Conservation (phyloP, 2,113 vertebrate species). For the Alosa alosa region DNA sequence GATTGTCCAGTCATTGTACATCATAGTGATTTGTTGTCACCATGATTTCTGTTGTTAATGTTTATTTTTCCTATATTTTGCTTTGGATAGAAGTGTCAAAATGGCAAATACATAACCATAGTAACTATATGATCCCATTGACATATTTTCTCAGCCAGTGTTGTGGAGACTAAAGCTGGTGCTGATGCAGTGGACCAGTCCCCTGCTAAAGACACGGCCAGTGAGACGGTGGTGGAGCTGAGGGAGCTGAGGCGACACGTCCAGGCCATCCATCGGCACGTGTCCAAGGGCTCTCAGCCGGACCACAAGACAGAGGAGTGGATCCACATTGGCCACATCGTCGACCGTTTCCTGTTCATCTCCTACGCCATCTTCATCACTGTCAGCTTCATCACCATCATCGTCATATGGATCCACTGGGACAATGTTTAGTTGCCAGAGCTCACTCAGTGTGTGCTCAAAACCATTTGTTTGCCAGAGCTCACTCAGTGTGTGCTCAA, state of each 20-base stretch:
- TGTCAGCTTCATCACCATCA: constrained; percentile 68
- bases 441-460: too few species aligned
- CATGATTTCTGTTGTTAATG: too few species aligned
- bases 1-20: too few species aligned
- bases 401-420: constrained; percentile 59
- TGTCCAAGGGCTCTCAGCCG: constrained; percentile 52
- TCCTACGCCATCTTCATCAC: constrained; percentile 67
- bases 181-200: neutral
- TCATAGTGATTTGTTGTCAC: too few species aligned
- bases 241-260: constrained; percentile 56
- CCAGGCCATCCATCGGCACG: constrained; percentile 51
- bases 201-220: neutral
- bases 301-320: constrained; percentile 58
- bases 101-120: too few species aligned
- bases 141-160: neutral
- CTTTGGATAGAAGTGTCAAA: too few species aligned
- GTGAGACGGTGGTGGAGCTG: constrained; percentile 51
- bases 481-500: too few species aligned
- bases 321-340: constrained; percentile 68
- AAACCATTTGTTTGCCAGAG: too few species aligned
- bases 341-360: constrained; percentile 70
- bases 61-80: too few species aligned
- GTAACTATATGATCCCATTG: neutral
- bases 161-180: neutral
- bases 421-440: constrained; percentile 7